A percentile compares a stretch with the other conserved stretches of the same genome.
These are phyloP conservation scores for Toxotes lorentzi DNA, from an alignment of 2,797 vertebrate genomes.

Conservation along the genomic window DNA sequence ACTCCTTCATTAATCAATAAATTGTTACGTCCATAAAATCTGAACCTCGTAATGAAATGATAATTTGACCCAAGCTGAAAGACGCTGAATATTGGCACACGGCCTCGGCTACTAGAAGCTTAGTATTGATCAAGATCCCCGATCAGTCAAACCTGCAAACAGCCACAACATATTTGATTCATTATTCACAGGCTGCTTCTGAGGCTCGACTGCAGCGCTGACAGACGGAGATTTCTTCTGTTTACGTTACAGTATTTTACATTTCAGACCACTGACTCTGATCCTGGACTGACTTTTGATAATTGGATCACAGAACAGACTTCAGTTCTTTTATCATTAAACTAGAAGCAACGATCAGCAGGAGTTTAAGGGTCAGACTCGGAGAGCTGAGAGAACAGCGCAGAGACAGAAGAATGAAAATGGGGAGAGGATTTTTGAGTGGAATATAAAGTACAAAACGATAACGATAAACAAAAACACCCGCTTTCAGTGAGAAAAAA, in stretches of 20 bases:
- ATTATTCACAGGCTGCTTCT: conserved; percentile 2
- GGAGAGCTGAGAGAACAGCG: neutral
- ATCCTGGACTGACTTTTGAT: neutral
- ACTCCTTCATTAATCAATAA: too few species aligned
- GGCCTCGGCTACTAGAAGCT: neutral
- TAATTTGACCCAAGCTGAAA: neutral
- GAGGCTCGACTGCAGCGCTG: neutral
- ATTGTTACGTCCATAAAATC: neutral
- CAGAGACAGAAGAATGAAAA: neutral
- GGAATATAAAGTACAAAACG: neutral
- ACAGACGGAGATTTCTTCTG: neutral
- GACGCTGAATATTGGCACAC: conserved; percentile 4
- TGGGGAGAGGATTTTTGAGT: neutral
- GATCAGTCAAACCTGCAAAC: conserved; percentile 1
- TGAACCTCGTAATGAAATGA: neutral
- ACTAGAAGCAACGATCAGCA: neutral
- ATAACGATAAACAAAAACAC: neutral
- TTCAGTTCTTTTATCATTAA: neutral
- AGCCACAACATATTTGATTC: conserved; percentile 18
- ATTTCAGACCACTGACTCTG: neutral
- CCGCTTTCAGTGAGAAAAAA: neutral
- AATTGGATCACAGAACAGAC: neutral
- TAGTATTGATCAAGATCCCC: conserved; percentile 8
- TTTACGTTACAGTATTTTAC: neutral
- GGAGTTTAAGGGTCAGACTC: neutral